Evolutionary conservation across 1,140 invertebrate genomes (phyloP), one percentile per base, ranked within the genome.

Genomic region (Trichonephila inaurata): DNA sequence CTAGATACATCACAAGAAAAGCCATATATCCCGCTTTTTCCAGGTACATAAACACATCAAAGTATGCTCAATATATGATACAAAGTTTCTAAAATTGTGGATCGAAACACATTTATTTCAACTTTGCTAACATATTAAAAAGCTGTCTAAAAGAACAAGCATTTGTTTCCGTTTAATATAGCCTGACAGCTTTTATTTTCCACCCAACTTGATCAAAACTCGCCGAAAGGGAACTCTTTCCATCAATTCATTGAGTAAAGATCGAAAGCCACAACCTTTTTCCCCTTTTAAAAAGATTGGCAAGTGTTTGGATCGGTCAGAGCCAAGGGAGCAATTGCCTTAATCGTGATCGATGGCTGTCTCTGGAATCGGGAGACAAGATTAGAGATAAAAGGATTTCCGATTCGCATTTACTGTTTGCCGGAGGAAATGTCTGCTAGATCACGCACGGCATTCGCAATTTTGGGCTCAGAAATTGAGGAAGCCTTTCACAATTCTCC

Each of bases 381-480:
- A 91, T 91, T 82, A 91, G 19, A 82, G 89, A 91, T 91, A 91
- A 91, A 91, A 91, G 89, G 89, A 91, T 91, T 91, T 82, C 72
- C 69, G 44, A 91, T 91, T 82, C 77, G 58, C 72, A 82, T 62
- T 89, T 69, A 89, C 40, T 10, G 44, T 51, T 91, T 21, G 72
- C 77, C 69, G 18, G 58, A 33, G 72, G 77, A 72, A 89, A 72
- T 44, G 33, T 87, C 85, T 10, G 21, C 60, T 87, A 24, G 58
- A 87, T 72, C 88, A 77, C 33, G 88, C 64, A 14, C 88, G 24
- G 64, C 88, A 85, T 85, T 58, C 51, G 6, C 40, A 89, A 77
- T 64, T 64, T 64, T 64, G 19, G 18, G 62, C 62, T 21, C 16
- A 18, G 62, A 64, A 64, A 64, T 21, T 64, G 62, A 64, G 51